Base-by-base conservation (phyloP, 2,797 vertebrate species). In the Microhierax caerulescens region DNA sequence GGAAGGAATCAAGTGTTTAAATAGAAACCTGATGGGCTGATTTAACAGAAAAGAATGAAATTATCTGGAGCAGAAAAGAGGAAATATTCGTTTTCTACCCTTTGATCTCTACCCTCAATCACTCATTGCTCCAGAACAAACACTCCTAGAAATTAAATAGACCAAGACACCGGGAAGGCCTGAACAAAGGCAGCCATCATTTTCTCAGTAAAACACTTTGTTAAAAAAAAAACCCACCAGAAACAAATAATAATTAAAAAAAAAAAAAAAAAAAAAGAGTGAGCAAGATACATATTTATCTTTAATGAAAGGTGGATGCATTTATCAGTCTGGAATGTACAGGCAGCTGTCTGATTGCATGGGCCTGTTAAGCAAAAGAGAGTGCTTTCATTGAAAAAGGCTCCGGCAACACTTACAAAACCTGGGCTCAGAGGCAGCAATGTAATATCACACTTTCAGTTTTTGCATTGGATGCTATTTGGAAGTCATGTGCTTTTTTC, bases 91-190 rank as follows among this genome's bases (percentile, higher is more conserved):
- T 91, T 94, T 84, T 93, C 91, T 85, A 75, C 47, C 83, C 87
- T 97, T 95, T 95, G 89, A 95, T 96, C 96, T 95, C 84, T 67
- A 95, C 84, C 91, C 93, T 95, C 92, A 93, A 92, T 87, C 93
- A 91, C 88, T 95, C 83, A 75, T 53, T 92, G 93, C 67, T 95
- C 95, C 95, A 96, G 95, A 93, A 91, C 95, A 96, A 97, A 96
- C 88, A 89, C 74, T 90, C 54, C 70, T 14, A 86, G 82, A 91
- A 96, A 94, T 57, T 63, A 78, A 94, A 95, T 34, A 41, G 47
- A 69, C 36, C n/a, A 28, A 73, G 86, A 82, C 3, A 16, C 0
- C 1, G 20, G 69, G 48, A 79, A 65, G 63, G 86, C 28, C 70
- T 72, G 34, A 90, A 50, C 3, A 27, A 84, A 47, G 32, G 30